Base-by-base conservation (phyloP, 1,140 invertebrate genomes). In the Drosophila ironensis region DNA sequence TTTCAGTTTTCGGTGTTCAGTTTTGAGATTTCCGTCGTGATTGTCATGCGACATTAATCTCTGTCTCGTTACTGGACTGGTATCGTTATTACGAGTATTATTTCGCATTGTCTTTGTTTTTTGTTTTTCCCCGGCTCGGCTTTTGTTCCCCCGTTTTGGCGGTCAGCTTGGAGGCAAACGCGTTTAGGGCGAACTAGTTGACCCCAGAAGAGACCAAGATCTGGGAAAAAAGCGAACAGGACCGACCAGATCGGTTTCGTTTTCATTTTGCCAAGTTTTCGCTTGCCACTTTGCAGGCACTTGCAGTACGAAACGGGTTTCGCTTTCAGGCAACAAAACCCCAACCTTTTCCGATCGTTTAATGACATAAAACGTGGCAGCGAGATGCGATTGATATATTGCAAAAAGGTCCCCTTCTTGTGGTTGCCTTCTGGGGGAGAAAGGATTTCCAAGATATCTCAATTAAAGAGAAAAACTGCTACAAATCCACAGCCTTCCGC, bases 31-130 rank as follows among this genome's bases (percentile, higher is more conserved):
- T 72, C 69, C 69, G 69, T 72, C 69, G 50, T 72, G 69, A 72
- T 72, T 72, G 69, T 72, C 69, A 72, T 72, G 69, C 69, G 68
- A 72, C 69, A 72, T 72, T 72, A 72, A 72, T 72, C 68, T 72
- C 57, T 63, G 60, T 48, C 42, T 72, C 45, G 67, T 71, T 60
- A 45, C 63, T 68, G 61, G 60, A 53, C 64, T 68, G 53, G 61
- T 57, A 54, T 68, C 63, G 61, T 69, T 69, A 68, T 69, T 69
- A 68, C 64, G 50, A 69, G 68, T 69, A 68, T 69, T 69, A 69
- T 69, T 52, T 69, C 52, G 63, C 66, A 68, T 71, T 60, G 67
- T 40, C 16, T 37, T 42, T 25, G 7, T 7, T 27, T 25, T 42
- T 35, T 38, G 17, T 48, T 52, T 20, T 37, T 19, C 12, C 12